Base-by-base conservation (phyloP, 2,797 vertebrate genomes). In the Poecilia gillii region DNA sequence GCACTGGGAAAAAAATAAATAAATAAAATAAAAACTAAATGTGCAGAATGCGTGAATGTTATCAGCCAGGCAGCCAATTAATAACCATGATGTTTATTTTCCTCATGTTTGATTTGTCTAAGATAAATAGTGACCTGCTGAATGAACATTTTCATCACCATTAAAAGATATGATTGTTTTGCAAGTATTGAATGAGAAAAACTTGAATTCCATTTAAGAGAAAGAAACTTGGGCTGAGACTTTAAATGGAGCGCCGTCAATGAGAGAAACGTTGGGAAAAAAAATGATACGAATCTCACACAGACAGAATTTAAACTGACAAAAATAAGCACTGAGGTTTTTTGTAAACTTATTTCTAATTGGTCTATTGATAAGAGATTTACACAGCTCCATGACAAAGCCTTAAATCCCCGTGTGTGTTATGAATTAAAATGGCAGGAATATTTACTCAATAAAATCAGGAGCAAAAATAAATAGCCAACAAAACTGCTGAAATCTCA, bases 51-150 rank as follows among this genome's bases (percentile, higher is more conserved):
- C 41, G 66, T 85, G 77, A 78, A 62, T 25, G 47, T 72, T 41
- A 87, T 89, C 64, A 76, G 75, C 72, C 3, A 39, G 68, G 39
- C 73, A 36, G 3, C 18, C 47, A 9, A 74, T 83, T 73, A 70
- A 81, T 20, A 1, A 77, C n/a, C 8, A 16, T 16, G 1, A 36
- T 64, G 31, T 33, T 59, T 64, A 36, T 20, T 64, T 64, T 64
- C 16, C 59, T 18, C 6, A 8, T 64, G 59, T 16, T 57, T 59
- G n/a, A 33, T 62, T 33, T 33, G 31, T 28, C 31, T 7, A 18
- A 36, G 28, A 28, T 9, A 20, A 62, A 64, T 11, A 31, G 74
- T 18, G 70, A 12, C 3, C 11, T 25, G 23, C 25, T 70, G 39
- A 45, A 71, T 45, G 23, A 14, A 62, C 14, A 31, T 57, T 43